A percentile compares a stretch with the other conserved stretches of the same genome.
Evolutionary conservation across 1,140 invertebrate species (phyloP).

Genomic region (Brachionus koreanus): DNA sequence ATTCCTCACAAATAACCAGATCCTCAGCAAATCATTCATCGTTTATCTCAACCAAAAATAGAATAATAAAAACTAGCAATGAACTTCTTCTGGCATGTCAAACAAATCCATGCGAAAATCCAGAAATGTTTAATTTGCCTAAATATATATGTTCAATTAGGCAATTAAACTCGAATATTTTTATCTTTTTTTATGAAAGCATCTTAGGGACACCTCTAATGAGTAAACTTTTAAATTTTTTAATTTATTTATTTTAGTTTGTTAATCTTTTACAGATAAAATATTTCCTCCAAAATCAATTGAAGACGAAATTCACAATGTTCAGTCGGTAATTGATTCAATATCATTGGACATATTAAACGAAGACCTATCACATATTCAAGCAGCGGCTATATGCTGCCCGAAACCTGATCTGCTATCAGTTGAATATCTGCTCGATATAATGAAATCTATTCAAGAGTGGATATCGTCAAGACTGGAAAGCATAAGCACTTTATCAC

Average conservation of each 20-base stretch:
- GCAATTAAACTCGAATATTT: background rate
- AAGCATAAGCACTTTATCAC: background rate
- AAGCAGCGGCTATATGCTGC: conserved; percentile 49
- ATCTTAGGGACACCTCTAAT: background rate
- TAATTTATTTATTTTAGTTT: too few relatives aligned
- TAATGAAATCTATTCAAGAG: conserved; percentile 49
- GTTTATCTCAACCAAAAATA: background rate
- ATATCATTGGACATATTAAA: conserved; percentile 54
- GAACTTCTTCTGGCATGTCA: background rate
- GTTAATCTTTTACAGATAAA: background rate
- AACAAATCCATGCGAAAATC: background rate
- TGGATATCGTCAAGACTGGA: conserved; percentile 34
- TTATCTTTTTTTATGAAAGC: conserved; percentile 28
- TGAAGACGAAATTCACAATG: conserved; percentile 57
- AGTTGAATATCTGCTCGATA: conserved; percentile 54
- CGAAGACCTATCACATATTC: conserved; percentile 55
- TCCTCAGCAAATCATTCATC: background rate
- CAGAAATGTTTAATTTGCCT: background rate
- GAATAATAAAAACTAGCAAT: conserved; percentile 14
- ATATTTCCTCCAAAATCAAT: background rate
- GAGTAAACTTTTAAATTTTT: background rate
- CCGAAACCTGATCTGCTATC: conserved; percentile 48
- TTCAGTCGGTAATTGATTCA: conserved; percentile 55
- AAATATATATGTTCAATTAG: conserved; percentile 25
- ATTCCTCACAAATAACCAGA: background rate